phyloP scores from a whole-genome alignment of 1,140 invertebrate species.

The Drosophila nebulosa region DNA sequence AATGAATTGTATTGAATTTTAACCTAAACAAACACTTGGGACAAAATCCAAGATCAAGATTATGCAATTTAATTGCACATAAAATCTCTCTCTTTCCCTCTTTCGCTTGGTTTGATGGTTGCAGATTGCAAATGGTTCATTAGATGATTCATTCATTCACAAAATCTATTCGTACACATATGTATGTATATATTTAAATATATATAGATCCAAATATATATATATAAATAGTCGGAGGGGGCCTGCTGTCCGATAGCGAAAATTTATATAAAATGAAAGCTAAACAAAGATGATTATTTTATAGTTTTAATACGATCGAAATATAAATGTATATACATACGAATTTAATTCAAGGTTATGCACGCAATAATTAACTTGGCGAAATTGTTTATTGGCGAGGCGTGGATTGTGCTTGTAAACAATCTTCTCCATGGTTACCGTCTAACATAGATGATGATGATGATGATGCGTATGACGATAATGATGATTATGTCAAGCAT shows the following conservation, averaged over 20 bases:
- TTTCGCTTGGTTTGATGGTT: constrained; percentile 16
- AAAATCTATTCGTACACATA: constrained; percentile 7
- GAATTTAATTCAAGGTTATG: constrained; percentile 66
- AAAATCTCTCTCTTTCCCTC: constrained; percentile 30
- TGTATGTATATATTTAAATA: constrained; percentile 3
- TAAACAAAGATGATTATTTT: constrained; percentile 77
- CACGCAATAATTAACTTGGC: constrained; percentile 72
- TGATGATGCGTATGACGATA: constrained; percentile 3
- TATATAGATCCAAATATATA: background rate
- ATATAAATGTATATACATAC: constrained; percentile 44
- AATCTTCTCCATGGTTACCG: constrained; percentile 23
- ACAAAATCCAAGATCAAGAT: constrained; percentile 37
- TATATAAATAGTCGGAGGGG: constrained; percentile 16
- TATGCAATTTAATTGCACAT: constrained; percentile 44
- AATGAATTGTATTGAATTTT: constrained; percentile 47
- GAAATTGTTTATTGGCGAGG: constrained; percentile 53
- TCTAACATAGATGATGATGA: background rate
- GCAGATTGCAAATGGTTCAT: constrained; percentile 13
- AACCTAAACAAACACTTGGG: constrained; percentile 57
- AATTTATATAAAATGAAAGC: constrained; percentile 59
- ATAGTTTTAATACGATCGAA: constrained; percentile 71
- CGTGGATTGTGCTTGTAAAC: constrained; percentile 28
- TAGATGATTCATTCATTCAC: constrained; percentile 9
- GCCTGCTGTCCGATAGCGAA: constrained; percentile 13
- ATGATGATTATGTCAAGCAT: constrained; percentile 45